Conservation (phyloP, 2,113 vertebrate genomes). For the Forbesichthys papilliferus region DNA sequence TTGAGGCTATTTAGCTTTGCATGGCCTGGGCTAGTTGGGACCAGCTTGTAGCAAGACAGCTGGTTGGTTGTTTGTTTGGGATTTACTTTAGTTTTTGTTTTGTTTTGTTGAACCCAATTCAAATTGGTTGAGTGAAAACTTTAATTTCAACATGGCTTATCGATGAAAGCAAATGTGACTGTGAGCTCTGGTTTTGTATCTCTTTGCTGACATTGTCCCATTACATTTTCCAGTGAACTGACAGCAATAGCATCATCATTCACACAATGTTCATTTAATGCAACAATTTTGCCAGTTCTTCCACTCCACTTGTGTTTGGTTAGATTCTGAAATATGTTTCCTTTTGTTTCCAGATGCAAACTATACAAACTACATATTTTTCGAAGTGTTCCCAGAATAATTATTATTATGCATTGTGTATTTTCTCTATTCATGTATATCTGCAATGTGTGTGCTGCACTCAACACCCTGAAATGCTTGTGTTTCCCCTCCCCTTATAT, state of each 20-base stretch:
- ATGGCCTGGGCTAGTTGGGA: conserved; percentile 47
- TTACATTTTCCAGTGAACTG: too few species aligned
- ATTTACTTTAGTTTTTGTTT: too few species aligned
- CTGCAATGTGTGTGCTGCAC: not conserved
- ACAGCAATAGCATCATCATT: too few species aligned
- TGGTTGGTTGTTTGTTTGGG: not conserved
- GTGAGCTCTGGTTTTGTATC: too few species aligned
- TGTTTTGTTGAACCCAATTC: too few species aligned
- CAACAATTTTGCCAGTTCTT: not conserved
- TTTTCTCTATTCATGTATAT: not conserved
- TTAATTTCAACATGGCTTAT: too few species aligned
- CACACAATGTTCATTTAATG: too few species aligned
- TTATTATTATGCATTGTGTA: not conserved
- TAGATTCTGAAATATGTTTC: too few species aligned
- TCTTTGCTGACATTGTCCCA: too few species aligned
- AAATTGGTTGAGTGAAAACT: too few species aligned
- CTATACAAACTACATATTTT: not conserved
- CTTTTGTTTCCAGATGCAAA: not conserved
- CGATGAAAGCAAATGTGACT: too few species aligned
- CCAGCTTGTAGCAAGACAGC: conserved; percentile 34
- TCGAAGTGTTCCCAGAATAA: not conserved
- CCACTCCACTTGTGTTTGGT: not conserved
- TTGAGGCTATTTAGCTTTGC: conserved; percentile 20
- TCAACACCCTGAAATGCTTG: not conserved
- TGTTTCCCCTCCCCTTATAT: not conserved